phyloP scores from a whole-genome alignment of 2,888 invertebrate species.

The Carcina quercana region DNA sequence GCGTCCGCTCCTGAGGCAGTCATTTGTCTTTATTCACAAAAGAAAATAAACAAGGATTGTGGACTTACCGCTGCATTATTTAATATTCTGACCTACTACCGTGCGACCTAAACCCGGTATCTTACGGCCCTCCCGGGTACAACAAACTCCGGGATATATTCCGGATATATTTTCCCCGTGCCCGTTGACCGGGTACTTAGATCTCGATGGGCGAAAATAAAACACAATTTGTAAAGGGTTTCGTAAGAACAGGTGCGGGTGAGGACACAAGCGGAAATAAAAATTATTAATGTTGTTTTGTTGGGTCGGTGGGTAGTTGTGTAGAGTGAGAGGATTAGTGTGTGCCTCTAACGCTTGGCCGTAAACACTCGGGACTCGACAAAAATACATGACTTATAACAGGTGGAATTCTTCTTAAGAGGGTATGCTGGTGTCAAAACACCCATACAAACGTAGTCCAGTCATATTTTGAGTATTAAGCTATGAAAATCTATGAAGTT shows the following conservation, averaged over 20 bases:
- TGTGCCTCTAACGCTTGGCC: too few species aligned
- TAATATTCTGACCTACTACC: slow-evolving; percentile 25
- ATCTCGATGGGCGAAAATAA: slow-evolving; percentile 7
- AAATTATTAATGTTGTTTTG: too few species aligned
- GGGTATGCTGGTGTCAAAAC: too few species aligned
- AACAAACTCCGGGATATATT: not conserved
- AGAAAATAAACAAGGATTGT: slow-evolving; percentile 14
- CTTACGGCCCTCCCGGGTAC: not conserved
- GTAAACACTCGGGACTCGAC: too few species aligned
- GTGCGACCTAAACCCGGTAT: slow-evolving; percentile 3
- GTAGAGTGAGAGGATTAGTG: too few species aligned
- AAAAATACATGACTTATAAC: too few species aligned
- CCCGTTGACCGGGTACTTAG: slow-evolving; percentile 7
- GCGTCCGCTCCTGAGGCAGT: not conserved
- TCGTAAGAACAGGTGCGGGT: not conserved
- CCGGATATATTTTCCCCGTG: slow-evolving; percentile 16
- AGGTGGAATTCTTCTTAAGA: too few species aligned
- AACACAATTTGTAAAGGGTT: slow-evolving; percentile 6
- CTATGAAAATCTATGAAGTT: too few species aligned
- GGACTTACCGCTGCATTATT: slow-evolving; percentile 20
- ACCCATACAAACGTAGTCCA: too few species aligned
- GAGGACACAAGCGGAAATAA: not conserved
- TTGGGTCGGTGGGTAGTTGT: too few species aligned
- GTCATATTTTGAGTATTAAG: too few species aligned
- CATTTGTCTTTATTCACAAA: slow-evolving; percentile 2